Evolutionary conservation across 2,888 invertebrate genomes (phyloP).

Genomic region (Parochlus steinenii): DNA sequence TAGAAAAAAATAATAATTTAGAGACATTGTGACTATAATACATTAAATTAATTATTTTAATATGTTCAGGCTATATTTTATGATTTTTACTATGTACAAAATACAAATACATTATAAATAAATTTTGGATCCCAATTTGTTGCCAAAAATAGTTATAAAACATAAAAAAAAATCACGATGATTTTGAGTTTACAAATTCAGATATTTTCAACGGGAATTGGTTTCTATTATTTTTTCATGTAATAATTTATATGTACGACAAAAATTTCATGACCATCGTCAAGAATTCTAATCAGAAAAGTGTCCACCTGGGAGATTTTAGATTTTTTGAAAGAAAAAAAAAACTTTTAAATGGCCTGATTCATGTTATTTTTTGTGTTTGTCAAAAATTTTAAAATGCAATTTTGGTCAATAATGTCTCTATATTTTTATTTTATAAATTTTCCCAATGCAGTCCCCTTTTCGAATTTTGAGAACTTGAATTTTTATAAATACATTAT

Average conservation of each 20-base stretch:
- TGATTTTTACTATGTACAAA: conserved; percentile 12
- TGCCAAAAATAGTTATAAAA: conserved; percentile 1
- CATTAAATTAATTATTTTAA: conserved; percentile 12
- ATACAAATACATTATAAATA: conserved; percentile 6
- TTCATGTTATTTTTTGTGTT: conserved; percentile 12
- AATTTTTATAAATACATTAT: not conserved
- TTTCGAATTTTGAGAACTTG: conserved; percentile 1
- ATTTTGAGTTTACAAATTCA: conserved; percentile 3
- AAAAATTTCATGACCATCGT: conserved; percentile 4
- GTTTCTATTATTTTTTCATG: conserved; percentile 7
- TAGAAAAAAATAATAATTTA: conserved; percentile 23
- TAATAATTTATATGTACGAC: no score
- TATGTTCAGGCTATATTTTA: conserved; percentile 15
- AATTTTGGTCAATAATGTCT: conserved; percentile 31
- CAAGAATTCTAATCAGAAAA: conserved; percentile 6
- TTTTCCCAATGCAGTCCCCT: conserved; percentile 10
- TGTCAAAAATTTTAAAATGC: conserved; percentile 12
- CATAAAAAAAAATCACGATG: conserved; percentile 4
- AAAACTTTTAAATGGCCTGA: conserved; percentile 12
- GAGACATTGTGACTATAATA: conserved; percentile 33
- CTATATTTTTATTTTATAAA: conserved; percentile 19
- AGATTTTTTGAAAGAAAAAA: conserved; percentile 13
- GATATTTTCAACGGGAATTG: conserved; percentile 12
- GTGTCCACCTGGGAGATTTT: conserved; percentile 16
- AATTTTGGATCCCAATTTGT: conserved; percentile 6